Percentiles rank a stretch among this genome's conserved stretches.
Evolutionary conservation across 2,888 invertebrate species (phyloP).

Genomic region (Tetrapedia diversipes): DNA sequence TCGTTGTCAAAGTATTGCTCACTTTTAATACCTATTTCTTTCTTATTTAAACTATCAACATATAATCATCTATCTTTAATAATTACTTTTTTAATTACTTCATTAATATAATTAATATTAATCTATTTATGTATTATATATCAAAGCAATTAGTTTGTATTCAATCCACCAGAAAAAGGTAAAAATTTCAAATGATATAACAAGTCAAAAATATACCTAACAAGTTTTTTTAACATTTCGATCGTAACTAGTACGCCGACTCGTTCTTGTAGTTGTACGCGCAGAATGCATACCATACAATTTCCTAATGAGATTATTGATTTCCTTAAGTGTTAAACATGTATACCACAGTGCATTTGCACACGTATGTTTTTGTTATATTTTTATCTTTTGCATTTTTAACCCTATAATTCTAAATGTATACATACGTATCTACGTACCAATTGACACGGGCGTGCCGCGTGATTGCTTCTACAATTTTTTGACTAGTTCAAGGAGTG

Average conservation of each 20-base stretch:
- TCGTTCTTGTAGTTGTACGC: conserved; percentile 23
- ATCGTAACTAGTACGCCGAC: conserved; percentile 32
- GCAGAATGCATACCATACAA: conserved; percentile 33
- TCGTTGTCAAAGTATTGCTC: background rate
- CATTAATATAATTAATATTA: background rate
- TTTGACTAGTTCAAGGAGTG: conserved; percentile 40
- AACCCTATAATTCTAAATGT: conserved; percentile 4
- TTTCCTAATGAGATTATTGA: conserved; percentile 68
- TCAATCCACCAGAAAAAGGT: background rate
- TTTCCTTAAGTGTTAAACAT: conserved; percentile 57
- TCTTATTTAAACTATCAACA: background rate
- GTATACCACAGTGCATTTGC: background rate
- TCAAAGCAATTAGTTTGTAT: background rate
- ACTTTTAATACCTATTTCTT: too few relatives aligned
- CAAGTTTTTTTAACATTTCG: too few relatives aligned
- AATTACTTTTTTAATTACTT: background rate
- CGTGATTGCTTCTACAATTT: conserved; percentile 37
- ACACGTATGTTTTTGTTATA: conserved; percentile 40
- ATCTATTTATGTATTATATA: background rate
- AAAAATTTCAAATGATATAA: too few relatives aligned
- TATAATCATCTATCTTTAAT: background rate
- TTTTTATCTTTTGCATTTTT: background rate
- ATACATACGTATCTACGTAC: conserved; percentile 17
- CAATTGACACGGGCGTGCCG: conserved; percentile 54
- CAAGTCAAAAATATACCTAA: too few relatives aligned